Percentiles rank a stretch among this genome's conserved stretches.
phyloP scores from a whole-genome alignment of 2,888 invertebrate species.

The Drosophila prolongata region DNA sequence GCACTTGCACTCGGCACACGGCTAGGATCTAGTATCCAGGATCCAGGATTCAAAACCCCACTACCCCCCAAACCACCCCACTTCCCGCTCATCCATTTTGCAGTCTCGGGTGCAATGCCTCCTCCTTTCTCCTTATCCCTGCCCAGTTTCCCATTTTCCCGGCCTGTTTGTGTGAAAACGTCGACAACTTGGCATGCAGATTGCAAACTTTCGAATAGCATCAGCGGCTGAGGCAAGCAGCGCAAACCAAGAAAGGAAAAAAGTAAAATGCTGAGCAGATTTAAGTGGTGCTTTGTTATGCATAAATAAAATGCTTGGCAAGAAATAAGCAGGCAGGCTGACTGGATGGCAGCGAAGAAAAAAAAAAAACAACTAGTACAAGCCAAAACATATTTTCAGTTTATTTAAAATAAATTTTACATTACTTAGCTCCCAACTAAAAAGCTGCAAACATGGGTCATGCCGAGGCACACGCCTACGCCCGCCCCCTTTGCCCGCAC shows the following conservation, averaged over 20 bases:
- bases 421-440: conserved; percentile 67
- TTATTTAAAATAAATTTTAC: conserved; percentile 80
- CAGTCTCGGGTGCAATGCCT: conserved; percentile 13
- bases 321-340: conserved; percentile 60
- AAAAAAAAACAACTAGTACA: conserved; percentile 29
- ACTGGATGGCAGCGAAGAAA: conserved; percentile 17
- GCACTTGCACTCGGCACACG: conserved; percentile 74
- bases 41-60: conserved; percentile 1
- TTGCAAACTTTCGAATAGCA: conserved; percentile 76
- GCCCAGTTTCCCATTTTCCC: conserved; percentile 18
- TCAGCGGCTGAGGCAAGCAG: conserved; percentile 50
- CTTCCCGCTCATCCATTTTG: background rate
- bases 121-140: conserved; percentile 19
- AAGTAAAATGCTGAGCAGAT: conserved; percentile 67
- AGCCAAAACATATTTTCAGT: conserved; percentile 75
- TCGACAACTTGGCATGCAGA: conserved; percentile 80
- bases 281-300: conserved; percentile 79
- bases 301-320: conserved; percentile 77
- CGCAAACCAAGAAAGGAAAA: conserved; percentile 43
- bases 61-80: background rate
- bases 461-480: conserved; percentile 20
- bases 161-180: conserved; percentile 75
- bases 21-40: conserved; percentile 38
- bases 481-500: conserved; percentile 4
- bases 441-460: conserved; percentile 52